A percentile compares a stretch with the other conserved stretches of the same genome.
Conservation (phyloP, 2,113 vertebrate species). For the Crotalus helleri region DNA sequence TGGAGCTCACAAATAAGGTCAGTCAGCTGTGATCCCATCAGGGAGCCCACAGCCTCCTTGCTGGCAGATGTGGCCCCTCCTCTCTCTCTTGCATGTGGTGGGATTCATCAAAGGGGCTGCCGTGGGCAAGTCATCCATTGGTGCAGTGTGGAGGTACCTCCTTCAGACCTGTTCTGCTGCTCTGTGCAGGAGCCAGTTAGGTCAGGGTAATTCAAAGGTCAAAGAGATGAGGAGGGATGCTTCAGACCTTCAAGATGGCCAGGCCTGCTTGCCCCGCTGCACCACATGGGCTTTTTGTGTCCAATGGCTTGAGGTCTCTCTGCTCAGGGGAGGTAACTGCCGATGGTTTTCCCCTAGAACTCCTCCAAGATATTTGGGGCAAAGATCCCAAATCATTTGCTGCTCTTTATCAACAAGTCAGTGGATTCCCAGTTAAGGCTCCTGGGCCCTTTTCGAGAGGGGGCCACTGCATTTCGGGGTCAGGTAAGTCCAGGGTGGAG, state of each 20-base stretch:
- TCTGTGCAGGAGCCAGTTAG: not conserved
- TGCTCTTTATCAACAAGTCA: slow-evolving; percentile 86
- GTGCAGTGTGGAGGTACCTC: not conserved
- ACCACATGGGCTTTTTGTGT: no score
- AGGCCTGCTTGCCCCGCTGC: not conserved
- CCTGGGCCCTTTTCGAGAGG: slow-evolving; percentile 49
- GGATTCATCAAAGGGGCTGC: not conserved
- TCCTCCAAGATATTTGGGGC: slow-evolving; percentile 79
- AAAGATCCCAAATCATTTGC: slow-evolving; percentile 77
- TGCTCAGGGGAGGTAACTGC: not conserved
- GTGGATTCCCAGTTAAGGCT: slow-evolving; percentile 65
- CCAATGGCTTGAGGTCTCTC: not conserved
- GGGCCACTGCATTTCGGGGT: slow-evolving; percentile 53
- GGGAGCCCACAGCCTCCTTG: not conserved
- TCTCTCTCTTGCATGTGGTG: not conserved
- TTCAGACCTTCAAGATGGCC: not conserved
- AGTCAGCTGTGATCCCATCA: rapidly evolving
- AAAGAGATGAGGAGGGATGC: not conserved
- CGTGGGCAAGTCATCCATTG: not conserved
- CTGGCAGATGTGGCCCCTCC: not conserved
- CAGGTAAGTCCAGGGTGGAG: not conserved
- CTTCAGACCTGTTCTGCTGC: not conserved
- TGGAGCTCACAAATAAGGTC: slow-evolving; percentile 79
- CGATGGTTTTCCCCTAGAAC: slow-evolving; percentile 61
- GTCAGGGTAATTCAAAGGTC: not conserved